Evolutionary conservation across 2,113 vertebrate species (phyloP).

Genomic region (Phyllostomus hastatus): DNA sequence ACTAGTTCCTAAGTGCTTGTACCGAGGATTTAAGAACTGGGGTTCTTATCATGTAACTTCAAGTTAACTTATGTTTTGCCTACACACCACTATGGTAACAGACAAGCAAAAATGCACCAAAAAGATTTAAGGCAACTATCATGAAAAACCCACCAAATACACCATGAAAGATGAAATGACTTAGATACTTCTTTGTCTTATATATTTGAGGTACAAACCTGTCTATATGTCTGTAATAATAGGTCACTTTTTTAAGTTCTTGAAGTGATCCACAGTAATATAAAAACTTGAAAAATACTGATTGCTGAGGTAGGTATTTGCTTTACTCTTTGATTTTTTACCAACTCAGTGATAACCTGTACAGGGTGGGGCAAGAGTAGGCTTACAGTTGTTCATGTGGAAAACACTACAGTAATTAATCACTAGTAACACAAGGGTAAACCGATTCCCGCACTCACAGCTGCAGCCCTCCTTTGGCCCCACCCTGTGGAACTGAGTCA

Average conservation of each 20-base stretch:
- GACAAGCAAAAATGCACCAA: neutral
- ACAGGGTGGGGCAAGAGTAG: neutral
- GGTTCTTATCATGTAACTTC: neutral
- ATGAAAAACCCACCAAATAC: neutral
- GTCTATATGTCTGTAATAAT: neutral
- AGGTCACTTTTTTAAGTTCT: conserved; percentile 25
- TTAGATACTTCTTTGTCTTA: neutral
- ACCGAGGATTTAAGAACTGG: neutral
- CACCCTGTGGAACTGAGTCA: neutral
- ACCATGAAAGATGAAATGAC: neutral
- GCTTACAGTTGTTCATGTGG: neutral
- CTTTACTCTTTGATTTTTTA: conserved; percentile 1
- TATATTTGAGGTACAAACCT: neutral
- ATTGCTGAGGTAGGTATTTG: neutral
- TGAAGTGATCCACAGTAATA: neutral
- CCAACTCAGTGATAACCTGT: neutral
- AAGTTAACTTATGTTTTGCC: neutral
- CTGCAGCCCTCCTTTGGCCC: neutral
- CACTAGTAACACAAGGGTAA: too few species aligned
- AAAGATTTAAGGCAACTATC: neutral
- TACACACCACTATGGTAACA: neutral
- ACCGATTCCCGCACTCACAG: too few species aligned
- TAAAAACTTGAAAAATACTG: conserved; percentile 33
- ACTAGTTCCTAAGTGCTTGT: neutral
- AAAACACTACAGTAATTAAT: neutral